Base-by-base conservation (phyloP, 2,888 invertebrate species). In the Athalia rosae region DNA sequence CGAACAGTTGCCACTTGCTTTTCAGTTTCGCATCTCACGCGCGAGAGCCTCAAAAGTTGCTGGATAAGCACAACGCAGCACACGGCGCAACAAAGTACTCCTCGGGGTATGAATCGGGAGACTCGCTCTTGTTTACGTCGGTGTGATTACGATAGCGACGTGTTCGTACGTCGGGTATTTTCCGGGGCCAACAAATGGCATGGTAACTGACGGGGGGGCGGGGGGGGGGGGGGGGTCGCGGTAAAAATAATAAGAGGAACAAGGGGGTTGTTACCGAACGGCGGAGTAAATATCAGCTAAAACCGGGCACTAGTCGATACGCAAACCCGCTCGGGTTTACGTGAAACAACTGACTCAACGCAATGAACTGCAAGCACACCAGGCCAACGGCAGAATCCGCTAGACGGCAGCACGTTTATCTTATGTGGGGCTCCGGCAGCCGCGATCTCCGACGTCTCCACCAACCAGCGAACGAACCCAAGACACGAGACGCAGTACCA, bases 281-380 rank as follows among this genome's bases (percentile, higher is more conserved):
- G 53, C 28, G 67, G 50, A 41, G 47, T 15, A 67, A 67, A 67
- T 67, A 71, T 47, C 15, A 71, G 45, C n/a, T 6, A 58, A 71
- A 71, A 71, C 67, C 71, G 45, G 71, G 71, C 61, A 61, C 61
- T 48, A 48, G 74, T 79, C 80, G 78, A 82, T 83, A 82, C 83
- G 81, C 84, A 82, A 86, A 85, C 82, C 85, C 85, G 84, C 84
- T 87, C 85, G 86, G 85, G 83, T 85, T 85, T 84, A 86, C 86
- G 85, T 85, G 84, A 87, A 88, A 87, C 86, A 85, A 88, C 88
- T 87, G 88, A 87, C 84, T 87, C 82, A 84, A 85, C 84, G 85
- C 85, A 84, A 85, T 77, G 86, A 84, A 88, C 84, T 84, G 84
- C 85, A 85, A 83, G 83, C 78, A 64, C 76, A 76, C 83, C 74